Evolutionary conservation across 2,797 vertebrate species (phyloP).

Genomic region (Delichon dasypus): DNA sequence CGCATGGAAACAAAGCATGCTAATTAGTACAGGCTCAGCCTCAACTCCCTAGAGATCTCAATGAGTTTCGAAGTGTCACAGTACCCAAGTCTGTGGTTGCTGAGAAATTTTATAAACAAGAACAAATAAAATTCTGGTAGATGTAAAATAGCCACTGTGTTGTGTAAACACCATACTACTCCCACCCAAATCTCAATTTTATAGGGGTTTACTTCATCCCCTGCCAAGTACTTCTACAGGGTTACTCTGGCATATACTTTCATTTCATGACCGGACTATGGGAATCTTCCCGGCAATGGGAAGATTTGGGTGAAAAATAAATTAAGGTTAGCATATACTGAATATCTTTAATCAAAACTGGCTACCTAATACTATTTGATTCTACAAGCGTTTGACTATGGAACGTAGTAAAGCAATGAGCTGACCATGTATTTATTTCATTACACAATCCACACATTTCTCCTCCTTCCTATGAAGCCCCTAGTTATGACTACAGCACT

Average conservation of each 20-base stretch:
- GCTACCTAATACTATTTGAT: neutral
- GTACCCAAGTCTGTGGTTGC: neutral
- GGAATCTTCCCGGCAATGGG: too few species aligned
- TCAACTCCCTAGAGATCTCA: neutral
- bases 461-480: neutral
- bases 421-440: neutral
- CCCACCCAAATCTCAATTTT: neutral
- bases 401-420: neutral
- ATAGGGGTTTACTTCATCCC: neutral
- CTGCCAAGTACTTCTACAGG: neutral
- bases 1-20: neutral
- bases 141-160: neutral
- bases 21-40: neutral
- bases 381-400: neutral
- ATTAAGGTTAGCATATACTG: neutral
- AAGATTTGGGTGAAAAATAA: neutral
- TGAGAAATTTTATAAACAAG: neutral
- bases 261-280: neutral
- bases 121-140: neutral
- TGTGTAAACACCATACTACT: neutral
- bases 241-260: neutral
- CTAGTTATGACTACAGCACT: neutral
- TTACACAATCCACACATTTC: neutral
- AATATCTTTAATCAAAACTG: neutral
- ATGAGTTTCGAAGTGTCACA: neutral